A percentile compares a stretch with the other conserved stretches of the same genome.
These are phyloP conservation scores for Spea hammondii DNA, from an alignment of 2,797 vertebrate genomes.

Conservation along the genomic window DNA sequence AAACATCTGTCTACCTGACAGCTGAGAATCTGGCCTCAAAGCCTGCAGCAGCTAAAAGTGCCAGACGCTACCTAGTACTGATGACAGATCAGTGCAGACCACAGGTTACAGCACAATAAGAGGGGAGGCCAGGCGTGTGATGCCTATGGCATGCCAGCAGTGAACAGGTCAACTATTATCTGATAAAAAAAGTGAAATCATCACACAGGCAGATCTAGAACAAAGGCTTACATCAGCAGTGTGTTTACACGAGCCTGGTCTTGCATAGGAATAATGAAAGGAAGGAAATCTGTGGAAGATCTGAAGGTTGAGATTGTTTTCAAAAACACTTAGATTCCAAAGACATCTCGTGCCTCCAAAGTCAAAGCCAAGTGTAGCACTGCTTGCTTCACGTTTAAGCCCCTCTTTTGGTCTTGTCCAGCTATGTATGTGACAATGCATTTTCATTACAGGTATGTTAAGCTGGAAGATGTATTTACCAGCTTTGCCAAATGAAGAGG, in stretches of 20 bases:
- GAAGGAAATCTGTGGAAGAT: slow-evolving; percentile 72
- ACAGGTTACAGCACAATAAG: too few species aligned
- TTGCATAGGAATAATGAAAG: slow-evolving; percentile 68
- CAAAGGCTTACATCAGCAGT: slow-evolving; percentile 53
- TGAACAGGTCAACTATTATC: slow-evolving; percentile 1
- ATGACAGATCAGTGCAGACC: too few species aligned
- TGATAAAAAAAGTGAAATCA: not conserved
- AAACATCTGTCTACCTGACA: too few species aligned
- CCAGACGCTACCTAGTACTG: too few species aligned
- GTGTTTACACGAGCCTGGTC: slow-evolving; percentile 57
- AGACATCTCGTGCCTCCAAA: slow-evolving; percentile 55
- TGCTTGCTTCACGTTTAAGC: slow-evolving; percentile 26
- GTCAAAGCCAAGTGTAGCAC: slow-evolving; percentile 58
- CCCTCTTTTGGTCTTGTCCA: not conserved
- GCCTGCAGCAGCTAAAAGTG: too few species aligned
- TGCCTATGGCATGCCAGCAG: not conserved
- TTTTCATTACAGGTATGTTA: too few species aligned
- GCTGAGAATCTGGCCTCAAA: too few species aligned
- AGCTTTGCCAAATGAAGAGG: too few species aligned
- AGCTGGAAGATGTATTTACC: too few species aligned
- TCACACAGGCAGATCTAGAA: slow-evolving; percentile 31
- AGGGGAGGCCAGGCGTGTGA: not conserved
- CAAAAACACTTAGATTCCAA: slow-evolving; percentile 57
- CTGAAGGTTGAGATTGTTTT: slow-evolving; percentile 68
- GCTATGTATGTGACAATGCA: too few species aligned